A percentile compares a stretch with the other conserved stretches of the same genome.
These are phyloP conservation scores for Drosophila birchii DNA, from an alignment of 2,888 invertebrate genomes.

Conservation along the genomic window DNA sequence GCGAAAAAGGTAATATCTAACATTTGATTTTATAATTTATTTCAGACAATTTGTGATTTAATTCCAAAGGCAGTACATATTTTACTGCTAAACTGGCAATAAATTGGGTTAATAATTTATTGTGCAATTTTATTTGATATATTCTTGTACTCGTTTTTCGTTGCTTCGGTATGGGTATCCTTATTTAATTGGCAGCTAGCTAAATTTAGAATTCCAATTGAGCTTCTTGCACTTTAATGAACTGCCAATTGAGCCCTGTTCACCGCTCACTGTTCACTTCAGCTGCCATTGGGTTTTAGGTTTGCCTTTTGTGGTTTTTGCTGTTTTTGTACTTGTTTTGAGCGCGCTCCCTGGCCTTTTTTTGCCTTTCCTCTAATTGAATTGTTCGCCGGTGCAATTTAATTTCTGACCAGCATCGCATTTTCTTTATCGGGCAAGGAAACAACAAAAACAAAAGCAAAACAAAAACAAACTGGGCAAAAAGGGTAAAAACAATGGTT, in stretches of 20 bases:
- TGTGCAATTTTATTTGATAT: neutral
- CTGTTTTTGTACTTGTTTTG: conserved; percentile 3
- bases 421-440: conserved; percentile 56
- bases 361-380: conserved; percentile 56
- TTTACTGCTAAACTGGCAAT: neutral
- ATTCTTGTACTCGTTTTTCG: neutral
- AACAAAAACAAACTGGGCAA: conserved; percentile 10
- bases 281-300: conserved; percentile 22
- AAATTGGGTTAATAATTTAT: conserved; percentile 1
- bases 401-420: conserved; percentile 57
- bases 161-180: neutral
- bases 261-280: conserved; percentile 27
- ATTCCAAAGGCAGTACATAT: neutral
- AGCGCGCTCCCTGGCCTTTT: neutral
- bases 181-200: conserved; percentile 17
- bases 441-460: conserved; percentile 2
- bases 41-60: neutral
- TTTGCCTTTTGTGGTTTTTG: neutral
- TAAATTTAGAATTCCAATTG: conserved; percentile 30
- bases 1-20: neutral
- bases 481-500: conserved; percentile 6
- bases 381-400: conserved; percentile 63
- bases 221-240: conserved; percentile 47
- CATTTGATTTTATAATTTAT: neutral
- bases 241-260: conserved; percentile 52